Evolutionary conservation across 2,797 vertebrate species (phyloP).

Genomic region (Prionace glauca): DNA sequence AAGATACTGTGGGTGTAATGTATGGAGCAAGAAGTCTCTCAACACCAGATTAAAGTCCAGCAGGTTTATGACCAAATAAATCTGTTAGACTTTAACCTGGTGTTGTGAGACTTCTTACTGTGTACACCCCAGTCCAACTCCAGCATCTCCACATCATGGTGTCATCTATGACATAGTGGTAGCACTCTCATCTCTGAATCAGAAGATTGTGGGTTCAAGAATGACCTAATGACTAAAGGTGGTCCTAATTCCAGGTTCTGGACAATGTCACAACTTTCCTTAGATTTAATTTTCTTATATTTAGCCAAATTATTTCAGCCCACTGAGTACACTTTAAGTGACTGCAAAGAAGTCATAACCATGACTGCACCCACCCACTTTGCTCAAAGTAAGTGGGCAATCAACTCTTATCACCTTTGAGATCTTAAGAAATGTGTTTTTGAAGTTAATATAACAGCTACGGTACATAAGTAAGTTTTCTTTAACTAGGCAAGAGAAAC

Average conservation of each 20-base stretch:
- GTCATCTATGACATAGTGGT: not conserved
- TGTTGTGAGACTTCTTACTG: no score
- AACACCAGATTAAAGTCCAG: no score
- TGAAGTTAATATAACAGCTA: not conserved
- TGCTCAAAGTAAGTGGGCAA: not conserved
- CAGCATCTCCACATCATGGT: not conserved
- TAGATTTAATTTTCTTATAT: not conserved
- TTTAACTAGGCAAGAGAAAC: not conserved
- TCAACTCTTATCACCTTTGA: not conserved
- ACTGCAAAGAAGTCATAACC: not conserved
- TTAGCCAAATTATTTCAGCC: not conserved
- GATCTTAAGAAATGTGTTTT: not conserved
- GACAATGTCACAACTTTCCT: no score
- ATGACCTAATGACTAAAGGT: not conserved
- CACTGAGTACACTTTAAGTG: not conserved
- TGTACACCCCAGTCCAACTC: no score
- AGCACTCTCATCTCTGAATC: not conserved
- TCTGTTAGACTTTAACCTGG: no score
- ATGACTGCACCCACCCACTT: not conserved
- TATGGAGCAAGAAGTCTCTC: not conserved
- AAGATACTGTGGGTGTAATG: not conserved
- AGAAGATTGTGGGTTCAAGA: not conserved
- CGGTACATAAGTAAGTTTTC: not conserved
- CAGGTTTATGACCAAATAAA: no score
- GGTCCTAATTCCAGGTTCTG: not conserved